Base-by-base conservation (phyloP, 2,888 invertebrate species). In the Caenorhabditis sulstoni region DNA sequence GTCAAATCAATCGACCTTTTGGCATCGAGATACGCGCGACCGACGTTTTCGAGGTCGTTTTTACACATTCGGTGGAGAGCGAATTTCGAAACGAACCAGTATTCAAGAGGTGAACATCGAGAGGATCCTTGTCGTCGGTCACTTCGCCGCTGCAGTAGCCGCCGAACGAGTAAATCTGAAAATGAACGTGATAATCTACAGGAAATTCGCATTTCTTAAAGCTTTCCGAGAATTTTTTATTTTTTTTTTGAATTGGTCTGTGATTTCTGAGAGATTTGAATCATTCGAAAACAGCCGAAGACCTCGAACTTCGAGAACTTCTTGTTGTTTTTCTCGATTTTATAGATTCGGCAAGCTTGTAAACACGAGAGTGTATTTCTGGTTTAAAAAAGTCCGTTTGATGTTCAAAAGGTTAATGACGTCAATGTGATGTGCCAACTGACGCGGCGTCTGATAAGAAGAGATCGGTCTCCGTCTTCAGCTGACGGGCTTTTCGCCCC, bases 121-220 rank as follows among this genome's bases (percentile, higher is more conserved):
- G 96, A 0, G 95, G 94, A 44, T 93, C 93, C 14, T 58, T 52
- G 37, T 81, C 49, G 50, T 90, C 89, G 88, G 94, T 95, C 88
- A 95, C 94, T 87, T 95, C 94, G 11, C 94, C 94, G 0, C 95
- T 95, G 90, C 95, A 95, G 90, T 95, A 96, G 29, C 96, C 96
- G 45, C 96, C 96, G 91, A 96, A 96, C 0, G 95, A 95, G 91
- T 94, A 96, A 82, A 97, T 94, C 89, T 93, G 70, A 45, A 82
- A 76, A n/a, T n/a, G n/a, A n/a, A n/a, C n/a, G n/a, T n/a, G n/a
- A n/a, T n/a, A n/a, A n/a, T n/a, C n/a, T n/a, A n/a, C n/a, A n/a
- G n/a, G n/a, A n/a, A n/a, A n/a, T n/a, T n/a, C n/a, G n/a, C n/a
- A n/a, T n/a, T n/a, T n/a, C n/a, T n/a, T n/a, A n/a, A n/a, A n/a